Evolutionary conservation across 2,113 vertebrate genomes (phyloP), one percentile per base, ranked within the genome.

Genomic region (Gambusia holbrooki): DNA sequence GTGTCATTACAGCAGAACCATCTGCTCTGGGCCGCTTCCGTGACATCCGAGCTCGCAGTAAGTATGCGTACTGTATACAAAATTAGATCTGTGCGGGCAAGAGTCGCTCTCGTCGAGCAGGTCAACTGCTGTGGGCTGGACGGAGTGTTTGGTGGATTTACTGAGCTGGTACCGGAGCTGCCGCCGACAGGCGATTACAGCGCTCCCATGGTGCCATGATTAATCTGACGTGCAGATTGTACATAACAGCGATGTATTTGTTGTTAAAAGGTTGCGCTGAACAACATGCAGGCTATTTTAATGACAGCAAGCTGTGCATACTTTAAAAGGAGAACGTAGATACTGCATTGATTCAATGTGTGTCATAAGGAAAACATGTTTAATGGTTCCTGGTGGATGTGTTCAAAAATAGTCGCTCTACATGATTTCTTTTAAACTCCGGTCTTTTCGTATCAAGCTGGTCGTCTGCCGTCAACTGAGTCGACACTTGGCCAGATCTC

Each of bases 61-160:
- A 94, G 93, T 94, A 90, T 89, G 84, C 84, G 80, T 87, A 84
- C 87, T 73, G 83, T 71, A 73, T 25, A 67, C 75, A 64, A 75
- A 90, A 67, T 91, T 89, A 93, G 87, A 87, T 60, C 60, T 22
- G 51, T 32, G 27, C 71, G 28, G 77, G 13, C 2, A 61, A 3
- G 32, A n/a, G 69, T 79, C 29, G 71, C 58, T 72, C 63, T 58
- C 27, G 80, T 65, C 61, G 7, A 62, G 29, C 54, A 27, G 8
- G 0, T 28, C 62, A 19, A 42, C 71, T 51, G 77, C 45, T 51
- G 66, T 66, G 37, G 28, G 32, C 37, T 22, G 22, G 75, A 13
- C 27, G 70, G 40, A 27, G 66, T 35, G 84, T 77, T 67, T 60
- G 28, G 10, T 74, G 63, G 48, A 62, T 83, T 62, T 70, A 33